phyloP scores from a whole-genome alignment of 2,797 vertebrate genomes.

The Cirrhinus molitorella region DNA sequence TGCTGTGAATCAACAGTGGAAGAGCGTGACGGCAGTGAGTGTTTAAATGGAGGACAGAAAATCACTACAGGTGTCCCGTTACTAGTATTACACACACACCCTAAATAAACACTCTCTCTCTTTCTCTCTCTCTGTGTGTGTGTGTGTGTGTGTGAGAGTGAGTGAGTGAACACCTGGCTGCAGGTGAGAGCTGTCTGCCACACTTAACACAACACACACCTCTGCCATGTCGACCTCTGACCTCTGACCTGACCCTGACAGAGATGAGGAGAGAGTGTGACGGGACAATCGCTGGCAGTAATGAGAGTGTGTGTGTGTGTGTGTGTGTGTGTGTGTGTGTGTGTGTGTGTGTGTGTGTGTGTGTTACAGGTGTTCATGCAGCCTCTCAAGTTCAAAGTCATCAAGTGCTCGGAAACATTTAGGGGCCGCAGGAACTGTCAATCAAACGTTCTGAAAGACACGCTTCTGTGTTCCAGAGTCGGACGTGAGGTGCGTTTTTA shows the following conservation, averaged over 20 bases:
- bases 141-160: slow-evolving; percentile 41
- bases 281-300: slow-evolving; percentile 31
- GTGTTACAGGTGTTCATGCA: slow-evolving; percentile 80
- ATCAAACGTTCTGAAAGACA: slow-evolving; percentile 26
- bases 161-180: slow-evolving; percentile 78
- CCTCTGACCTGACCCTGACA: slow-evolving; percentile 70
- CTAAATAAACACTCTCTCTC: slow-evolving; percentile 53
- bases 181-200: slow-evolving; percentile 79
- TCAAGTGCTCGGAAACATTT: slow-evolving; percentile 71
- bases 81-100: not conserved
- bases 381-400: slow-evolving; percentile 84
- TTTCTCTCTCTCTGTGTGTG: slow-evolving; percentile 75
- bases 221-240: slow-evolving; percentile 75
- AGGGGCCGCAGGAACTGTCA: slow-evolving; percentile 34
- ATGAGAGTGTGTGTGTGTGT: slow-evolving; percentile 29
- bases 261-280: slow-evolving; percentile 39
- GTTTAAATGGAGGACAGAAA: not conserved
- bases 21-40: not conserved
- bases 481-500: not conserved
- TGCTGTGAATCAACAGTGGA: not conserved
- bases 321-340: slow-evolving; percentile 35
- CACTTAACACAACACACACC: slow-evolving; percentile 86
- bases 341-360: slow-evolving; percentile 19
- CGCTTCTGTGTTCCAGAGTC: not conserved
- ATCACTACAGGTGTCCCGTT: slow-evolving; percentile 3